These are phyloP conservation scores for Ametastegia equiseti DNA, from an alignment of 2,888 invertebrate species.

Conservation along the genomic window DNA sequence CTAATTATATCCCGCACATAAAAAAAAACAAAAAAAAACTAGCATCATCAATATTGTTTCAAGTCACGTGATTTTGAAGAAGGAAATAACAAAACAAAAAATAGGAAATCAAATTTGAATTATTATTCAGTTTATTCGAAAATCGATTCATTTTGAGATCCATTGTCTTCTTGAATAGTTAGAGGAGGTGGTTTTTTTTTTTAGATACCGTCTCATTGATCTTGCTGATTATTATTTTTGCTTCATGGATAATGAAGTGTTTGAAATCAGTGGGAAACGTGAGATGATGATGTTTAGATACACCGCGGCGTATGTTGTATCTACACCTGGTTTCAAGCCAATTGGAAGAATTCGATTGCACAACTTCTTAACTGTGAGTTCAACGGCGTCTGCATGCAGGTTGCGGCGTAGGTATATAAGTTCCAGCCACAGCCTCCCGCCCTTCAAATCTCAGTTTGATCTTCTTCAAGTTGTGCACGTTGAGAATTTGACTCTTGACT, in stretches of 20 bases:
- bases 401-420: conserved; percentile 39
- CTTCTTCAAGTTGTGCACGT: conserved; percentile 18
- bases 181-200: neutral
- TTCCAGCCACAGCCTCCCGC: conserved; percentile 26
- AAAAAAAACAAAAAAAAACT: too few relatives aligned
- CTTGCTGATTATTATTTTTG: neutral
- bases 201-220: neutral
- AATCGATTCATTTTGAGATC: neutral
- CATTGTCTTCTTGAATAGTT: neutral
- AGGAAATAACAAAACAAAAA: neutral
- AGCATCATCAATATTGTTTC: neutral
- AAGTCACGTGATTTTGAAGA: neutral
- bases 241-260: neutral
- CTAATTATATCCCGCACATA: too few relatives aligned
- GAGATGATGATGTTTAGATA: neutral
- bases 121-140: neutral
- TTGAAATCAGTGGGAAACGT: neutral
- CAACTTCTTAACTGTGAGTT: conserved; percentile 37
- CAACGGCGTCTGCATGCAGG: conserved; percentile 2
- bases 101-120: neutral
- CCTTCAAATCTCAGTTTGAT: conserved; percentile 25
- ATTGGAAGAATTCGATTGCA: conserved; percentile 39
- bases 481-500: neutral
- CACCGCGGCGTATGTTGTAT: neutral
- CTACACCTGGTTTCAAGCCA: conserved; percentile 1